A percentile compares a stretch with the other conserved stretches of the same genome.
Conservation (phyloP, 2,888 invertebrate species). For the Scaeva pyrastri region DNA sequence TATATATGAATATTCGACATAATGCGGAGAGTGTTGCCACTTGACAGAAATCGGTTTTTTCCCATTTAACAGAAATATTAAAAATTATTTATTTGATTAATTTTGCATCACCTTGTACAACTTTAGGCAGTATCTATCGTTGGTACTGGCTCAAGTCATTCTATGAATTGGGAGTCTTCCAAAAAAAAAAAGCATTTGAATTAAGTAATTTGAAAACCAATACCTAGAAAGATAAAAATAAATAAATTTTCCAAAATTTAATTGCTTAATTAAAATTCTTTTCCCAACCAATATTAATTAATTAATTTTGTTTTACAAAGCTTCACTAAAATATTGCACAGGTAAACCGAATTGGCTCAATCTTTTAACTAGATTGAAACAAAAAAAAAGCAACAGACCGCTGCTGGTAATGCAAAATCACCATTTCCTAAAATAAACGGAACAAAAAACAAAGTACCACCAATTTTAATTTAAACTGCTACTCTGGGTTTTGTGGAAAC, state of each 20-base stretch:
- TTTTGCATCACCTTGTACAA: no score
- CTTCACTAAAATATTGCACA: neutral
- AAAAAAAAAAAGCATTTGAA: neutral
- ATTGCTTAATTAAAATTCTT: constrained; percentile 16
- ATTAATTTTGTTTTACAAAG: neutral
- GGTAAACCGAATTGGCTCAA: constrained; percentile 17
- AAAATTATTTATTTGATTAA: no score
- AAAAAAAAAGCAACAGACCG: neutral
- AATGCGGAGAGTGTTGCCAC: no score
- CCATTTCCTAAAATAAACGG: neutral
- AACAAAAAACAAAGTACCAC: neutral
- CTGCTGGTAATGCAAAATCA: neutral
- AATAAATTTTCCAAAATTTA: neutral
- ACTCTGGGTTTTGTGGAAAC: neutral
- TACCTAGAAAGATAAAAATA: no score
- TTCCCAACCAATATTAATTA: neutral
- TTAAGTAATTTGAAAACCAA: neutral
- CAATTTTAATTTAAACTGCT: constrained; percentile 57
- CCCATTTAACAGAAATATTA: no score
- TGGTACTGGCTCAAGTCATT: no score
- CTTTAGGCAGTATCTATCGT: no score
- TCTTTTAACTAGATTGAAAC: neutral
- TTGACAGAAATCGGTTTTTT: no score
- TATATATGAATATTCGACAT: no score
- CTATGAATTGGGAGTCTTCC: no score